Conservation (phyloP, 2,797 vertebrate genomes). For the Mormyrus hasselquistii region DNA sequence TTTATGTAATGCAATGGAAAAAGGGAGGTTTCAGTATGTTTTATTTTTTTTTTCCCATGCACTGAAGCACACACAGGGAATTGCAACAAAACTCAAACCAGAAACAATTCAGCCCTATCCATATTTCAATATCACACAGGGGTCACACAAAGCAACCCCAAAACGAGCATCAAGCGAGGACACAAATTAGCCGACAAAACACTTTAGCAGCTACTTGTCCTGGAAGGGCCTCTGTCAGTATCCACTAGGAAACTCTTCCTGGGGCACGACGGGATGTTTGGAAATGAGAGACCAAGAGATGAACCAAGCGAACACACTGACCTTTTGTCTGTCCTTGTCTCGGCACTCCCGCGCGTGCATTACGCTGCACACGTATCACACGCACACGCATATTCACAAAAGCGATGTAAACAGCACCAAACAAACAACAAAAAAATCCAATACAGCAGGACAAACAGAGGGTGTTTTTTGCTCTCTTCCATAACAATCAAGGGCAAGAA, state of each 20-base stretch:
- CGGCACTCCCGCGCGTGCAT: neutral
- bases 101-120: constrained; percentile 61
- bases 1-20: neutral
- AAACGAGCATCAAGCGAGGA: constrained; percentile 29
- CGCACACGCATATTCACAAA: neutral
- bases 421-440: constrained; percentile 20
- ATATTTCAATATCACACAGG: constrained; percentile 61
- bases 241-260: constrained; percentile 44
- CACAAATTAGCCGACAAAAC: constrained; percentile 44
- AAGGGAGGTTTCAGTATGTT: neutral
- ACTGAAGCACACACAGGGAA: neutral
- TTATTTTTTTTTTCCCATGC: neutral
- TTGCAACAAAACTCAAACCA: constrained; percentile 53
- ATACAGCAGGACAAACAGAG: neutral
- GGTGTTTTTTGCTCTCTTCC: constrained; percentile 2
- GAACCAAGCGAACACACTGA: constrained; percentile 27
- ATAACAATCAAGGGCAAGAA: neutral
- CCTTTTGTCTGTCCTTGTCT: constrained; percentile 18
- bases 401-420: constrained; percentile 11
- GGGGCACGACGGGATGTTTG: constrained; percentile 37
- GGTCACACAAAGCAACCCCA: constrained; percentile 28
- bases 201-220: constrained; percentile 20
- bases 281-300: constrained; percentile 35
- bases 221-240: constrained; percentile 22
- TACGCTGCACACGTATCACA: constrained; percentile 6